Base-by-base conservation (phyloP, 1,140 invertebrate genomes). In the Brachionus rubens region DNA sequence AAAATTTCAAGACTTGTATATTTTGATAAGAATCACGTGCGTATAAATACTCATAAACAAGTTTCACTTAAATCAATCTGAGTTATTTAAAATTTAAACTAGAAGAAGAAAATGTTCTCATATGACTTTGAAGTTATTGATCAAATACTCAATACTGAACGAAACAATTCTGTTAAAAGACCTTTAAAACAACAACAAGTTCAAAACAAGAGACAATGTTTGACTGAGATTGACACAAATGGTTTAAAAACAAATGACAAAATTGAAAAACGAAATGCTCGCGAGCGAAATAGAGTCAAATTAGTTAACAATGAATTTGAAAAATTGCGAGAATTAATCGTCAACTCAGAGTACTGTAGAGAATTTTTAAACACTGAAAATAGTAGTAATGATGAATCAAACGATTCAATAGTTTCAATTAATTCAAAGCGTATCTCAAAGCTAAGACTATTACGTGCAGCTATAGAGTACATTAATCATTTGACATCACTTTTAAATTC, bases 251-350 rank as follows among this genome's bases (percentile, higher is more conserved):
- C 46, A n/a, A 54, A 26, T 46, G 24, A 48, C 3, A 48, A 24
- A 54, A 33, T 72, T 21, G 68, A 72, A 52, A 72, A 54, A 54
- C 16, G 68, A 48, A 72, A 72, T 41, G 68, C 43, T 4, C n/a
- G 68, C 30, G 68, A 72, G 40, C 19, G 68, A 48, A 54, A 54
- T 40, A 21, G 68, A 72, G 68, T 72, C 10, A 48, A 54, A 50
- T 26, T 40, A 24, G 46, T 72, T 19, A 72, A 72, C 12, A 50
- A 50, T 72, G 68, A 72, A 54, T 72, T 72, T n/a, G 50, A 72
- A 36, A 48, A 54, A 30, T 72, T 72, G 21, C 19, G 68, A 21
- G 3, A 52, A 12, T 14, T 50, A 14, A 36, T 72, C 19, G 10
- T 50, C 9, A 24, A 48, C 6, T 50, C 68, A 28, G 12, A 65